Evolutionary conservation across 2,113 vertebrate genomes (phyloP).

Genomic region (Protomyctophum bolini): DNA sequence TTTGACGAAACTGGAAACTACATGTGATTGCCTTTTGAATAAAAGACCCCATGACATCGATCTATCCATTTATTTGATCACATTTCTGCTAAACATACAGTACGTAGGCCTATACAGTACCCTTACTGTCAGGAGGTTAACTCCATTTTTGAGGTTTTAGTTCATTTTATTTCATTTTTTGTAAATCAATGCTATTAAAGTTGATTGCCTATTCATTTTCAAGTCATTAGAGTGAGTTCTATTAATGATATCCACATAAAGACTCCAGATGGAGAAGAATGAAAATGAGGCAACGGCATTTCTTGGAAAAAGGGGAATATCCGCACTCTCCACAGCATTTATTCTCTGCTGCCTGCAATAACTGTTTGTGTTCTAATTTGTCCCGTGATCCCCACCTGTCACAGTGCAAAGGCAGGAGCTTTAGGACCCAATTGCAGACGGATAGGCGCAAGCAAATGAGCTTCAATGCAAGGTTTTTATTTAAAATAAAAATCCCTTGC

Average conservation of each 20-base stretch:
- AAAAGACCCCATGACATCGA: constrained; percentile 30
- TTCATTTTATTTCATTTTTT: no score
- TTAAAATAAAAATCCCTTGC: no score
- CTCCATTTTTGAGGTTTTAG: no score
- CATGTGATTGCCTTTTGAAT: constrained; percentile 44
- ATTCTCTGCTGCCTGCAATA: constrained; percentile 32
- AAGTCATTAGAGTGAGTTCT: constrained; percentile 9
- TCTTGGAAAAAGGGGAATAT: no score
- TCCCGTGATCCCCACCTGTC: constrained; percentile 21
- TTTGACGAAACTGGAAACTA: constrained; percentile 32
- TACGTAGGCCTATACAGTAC: no score
- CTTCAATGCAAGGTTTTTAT: no score
- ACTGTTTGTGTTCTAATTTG: constrained; percentile 56
- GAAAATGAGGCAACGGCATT: constrained; percentile 23
- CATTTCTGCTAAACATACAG: not conserved
- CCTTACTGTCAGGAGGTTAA: no score
- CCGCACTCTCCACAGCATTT: not conserved
- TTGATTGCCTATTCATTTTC: constrained; percentile 8
- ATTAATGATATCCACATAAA: constrained; percentile 7
- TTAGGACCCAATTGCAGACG: no score
- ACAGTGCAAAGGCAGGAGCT: no score
- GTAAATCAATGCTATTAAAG: not conserved
- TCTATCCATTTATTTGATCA: no score
- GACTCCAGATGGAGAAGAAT: constrained; percentile 11
- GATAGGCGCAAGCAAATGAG: no score